Evolutionary conservation across 2,113 vertebrate species (phyloP).

Genomic region (Carassius auratus): DNA sequence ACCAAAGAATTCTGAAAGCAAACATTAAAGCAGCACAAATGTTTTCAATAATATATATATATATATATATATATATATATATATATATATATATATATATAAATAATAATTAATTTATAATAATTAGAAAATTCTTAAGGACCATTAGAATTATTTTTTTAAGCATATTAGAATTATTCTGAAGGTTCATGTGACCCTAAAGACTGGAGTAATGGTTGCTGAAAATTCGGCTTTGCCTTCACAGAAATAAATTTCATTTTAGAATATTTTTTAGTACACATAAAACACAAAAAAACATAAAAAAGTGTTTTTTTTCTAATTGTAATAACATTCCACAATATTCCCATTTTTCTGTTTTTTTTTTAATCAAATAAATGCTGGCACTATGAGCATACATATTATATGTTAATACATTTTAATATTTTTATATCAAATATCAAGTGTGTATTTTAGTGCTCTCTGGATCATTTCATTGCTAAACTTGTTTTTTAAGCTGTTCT

Average conservation of each 20-base stretch:
- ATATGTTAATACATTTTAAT: no score
- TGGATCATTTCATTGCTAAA: not conserved
- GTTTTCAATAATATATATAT: not conserved
- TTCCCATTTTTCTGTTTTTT: not conserved
- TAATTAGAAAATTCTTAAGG: not conserved
- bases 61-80: no score
- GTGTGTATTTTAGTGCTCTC: no score
- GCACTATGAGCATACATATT: no score
- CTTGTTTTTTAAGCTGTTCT: not conserved
- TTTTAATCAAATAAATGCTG: not conserved
- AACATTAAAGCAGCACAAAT: not conserved
- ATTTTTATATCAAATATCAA: not conserved
- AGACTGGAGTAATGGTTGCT: not conserved
- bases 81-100: no score
- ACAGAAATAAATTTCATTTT: not conserved
- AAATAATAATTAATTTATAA: not conserved
- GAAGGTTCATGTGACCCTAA: not conserved
- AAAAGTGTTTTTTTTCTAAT: not conserved
- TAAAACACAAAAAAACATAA: no score
- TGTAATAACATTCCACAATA: not conserved
- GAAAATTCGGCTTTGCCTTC: not conserved
- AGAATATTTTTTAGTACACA: not conserved
- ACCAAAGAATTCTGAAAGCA: not conserved
- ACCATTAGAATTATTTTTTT: not conserved
- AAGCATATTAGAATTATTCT: not conserved